Base-by-base conservation (phyloP, 2,888 invertebrate genomes). In the Atethmia centrago region DNA sequence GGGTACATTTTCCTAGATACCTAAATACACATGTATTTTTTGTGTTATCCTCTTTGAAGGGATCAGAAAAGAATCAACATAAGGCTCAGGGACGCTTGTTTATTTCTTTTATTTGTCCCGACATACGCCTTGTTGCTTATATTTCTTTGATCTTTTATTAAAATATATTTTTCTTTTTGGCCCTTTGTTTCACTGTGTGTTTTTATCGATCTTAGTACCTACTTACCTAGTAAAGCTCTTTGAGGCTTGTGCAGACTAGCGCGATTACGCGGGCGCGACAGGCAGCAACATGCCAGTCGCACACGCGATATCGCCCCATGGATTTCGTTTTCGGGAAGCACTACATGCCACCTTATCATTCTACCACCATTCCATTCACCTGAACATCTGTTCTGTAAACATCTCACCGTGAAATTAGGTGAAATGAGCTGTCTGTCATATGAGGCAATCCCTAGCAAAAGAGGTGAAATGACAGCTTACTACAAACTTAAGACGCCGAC, bases 101-200 rank as follows among this genome's bases (percentile, higher is more conserved):
- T 51, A 74, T 80, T 65, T 62, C 16, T 65, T 28, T n/a, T 79
- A 73, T 78, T 80, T 66, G 62, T 47, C 21, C 36, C 51, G 14
- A 58, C 51, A 63, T 47, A 58, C 40, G 66, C 14, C 19, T 56
- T 63, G 75, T 80, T 62, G 63, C 51, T n/a, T 59, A 21, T 40
- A 62, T 53, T 45, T 45, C 45, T 62, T 74, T 62, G 62, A 77
- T 74, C 40, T 56, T 19, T 80, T 74, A 53, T 63, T 51, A 40
- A 66, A 66, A 80, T 28, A 74, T 66, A 40, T n/a, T 31, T 14
- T 36, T 31, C 4, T 19, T 53, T 25, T 31, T 31, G 16, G n/a
- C 3, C 7, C 45, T 31, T 12, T 73, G 4, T 21, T 61, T 53
- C 1, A n/a, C 3, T 28, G 21, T 51, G 25, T 62, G 31, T 31